A percentile compares a stretch with the other conserved stretches of the same genome.
Conservation (phyloP, 2,797 vertebrate genomes). For the Sebastes aleutianus region DNA sequence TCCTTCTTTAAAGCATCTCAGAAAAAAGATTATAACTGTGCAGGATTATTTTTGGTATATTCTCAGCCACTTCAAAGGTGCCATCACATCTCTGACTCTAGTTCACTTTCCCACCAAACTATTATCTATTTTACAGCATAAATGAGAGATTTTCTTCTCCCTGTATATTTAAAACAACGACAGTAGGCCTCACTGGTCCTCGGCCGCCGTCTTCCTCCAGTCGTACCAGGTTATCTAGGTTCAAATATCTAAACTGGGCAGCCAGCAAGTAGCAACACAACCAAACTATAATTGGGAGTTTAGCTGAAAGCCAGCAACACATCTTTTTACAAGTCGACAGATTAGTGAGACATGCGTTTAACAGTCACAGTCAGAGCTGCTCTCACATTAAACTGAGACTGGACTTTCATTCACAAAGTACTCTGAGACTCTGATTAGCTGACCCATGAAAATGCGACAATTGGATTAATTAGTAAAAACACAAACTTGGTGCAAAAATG, state of each 20-base stretch:
- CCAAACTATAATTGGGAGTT: background rate
- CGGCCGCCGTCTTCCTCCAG: slow-evolving; percentile 8
- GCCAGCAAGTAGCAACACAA: background rate
- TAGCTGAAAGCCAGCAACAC: background rate
- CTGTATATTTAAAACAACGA: background rate
- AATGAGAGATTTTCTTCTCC: slow-evolving; percentile 1
- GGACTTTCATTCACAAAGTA: slow-evolving; percentile 37
- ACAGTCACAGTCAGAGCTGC: slow-evolving; percentile 7
- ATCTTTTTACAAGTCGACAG: background rate
- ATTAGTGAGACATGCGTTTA: background rate
- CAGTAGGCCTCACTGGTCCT: background rate
- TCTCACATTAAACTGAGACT: slow-evolving; percentile 28
- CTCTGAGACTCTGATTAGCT: slow-evolving; percentile 28
- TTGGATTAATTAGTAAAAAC: slow-evolving; percentile 57
- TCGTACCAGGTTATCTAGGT: background rate
- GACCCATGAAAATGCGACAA: slow-evolving; percentile 48
- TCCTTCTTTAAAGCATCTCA: slow-evolving; percentile 55
- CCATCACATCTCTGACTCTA: slow-evolving; percentile 4
- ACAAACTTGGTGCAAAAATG: slow-evolving; percentile 32
- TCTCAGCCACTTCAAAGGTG: slow-evolving; percentile 33
- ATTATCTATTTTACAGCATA: slow-evolving; percentile 3
- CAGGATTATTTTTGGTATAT: slow-evolving; percentile 66
- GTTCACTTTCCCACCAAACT: background rate
- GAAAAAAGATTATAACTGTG: slow-evolving; percentile 8
- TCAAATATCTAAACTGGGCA: slow-evolving; percentile 1